A percentile compares a stretch with the other conserved stretches of the same genome.
These are phyloP conservation scores for Siniperca undulata DNA, from an alignment of 2,797 vertebrate genomes.

Conservation along the genomic window DNA sequence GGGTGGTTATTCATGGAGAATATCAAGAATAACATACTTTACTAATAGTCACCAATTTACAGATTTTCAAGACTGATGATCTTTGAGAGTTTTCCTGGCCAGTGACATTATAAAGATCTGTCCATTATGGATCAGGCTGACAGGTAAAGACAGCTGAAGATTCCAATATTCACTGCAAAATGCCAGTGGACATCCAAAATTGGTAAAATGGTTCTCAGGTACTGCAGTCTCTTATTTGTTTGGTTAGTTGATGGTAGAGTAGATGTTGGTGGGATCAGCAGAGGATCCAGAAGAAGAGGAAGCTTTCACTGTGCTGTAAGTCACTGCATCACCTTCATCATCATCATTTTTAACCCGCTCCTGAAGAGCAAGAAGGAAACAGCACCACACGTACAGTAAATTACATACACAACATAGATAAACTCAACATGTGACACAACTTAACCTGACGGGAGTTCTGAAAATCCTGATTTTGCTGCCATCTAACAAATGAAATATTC, in stretches of 20 bases:
- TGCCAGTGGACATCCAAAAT: not conserved
- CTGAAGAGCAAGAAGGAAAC: not conserved
- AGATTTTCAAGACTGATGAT: not conserved
- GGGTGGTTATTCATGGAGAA: too few species aligned
- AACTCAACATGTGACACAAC: too few species aligned
- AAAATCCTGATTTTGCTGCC: not conserved
- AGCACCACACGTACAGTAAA: too few species aligned
- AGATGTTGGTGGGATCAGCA: not conserved
- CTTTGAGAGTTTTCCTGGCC: not conserved
- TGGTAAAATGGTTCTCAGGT: not conserved
- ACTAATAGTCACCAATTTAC: too few species aligned
- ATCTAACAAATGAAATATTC: not conserved
- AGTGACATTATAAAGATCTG: not conserved
- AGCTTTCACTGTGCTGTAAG: constrained; percentile 15
- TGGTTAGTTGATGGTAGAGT: not conserved
- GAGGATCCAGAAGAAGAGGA: not conserved
- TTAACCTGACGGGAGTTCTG: not conserved
- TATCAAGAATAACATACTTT: too few species aligned
- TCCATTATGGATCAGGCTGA: not conserved
- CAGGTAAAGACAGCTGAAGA: not conserved
- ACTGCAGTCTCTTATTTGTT: too few species aligned
- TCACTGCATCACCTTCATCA: constrained; percentile 6
- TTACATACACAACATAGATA: not conserved
- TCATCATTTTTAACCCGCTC: not conserved
- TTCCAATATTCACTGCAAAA: not conserved